Base-by-base conservation (phyloP, 1,140 invertebrate species). In the Mylabris phalerata region DNA sequence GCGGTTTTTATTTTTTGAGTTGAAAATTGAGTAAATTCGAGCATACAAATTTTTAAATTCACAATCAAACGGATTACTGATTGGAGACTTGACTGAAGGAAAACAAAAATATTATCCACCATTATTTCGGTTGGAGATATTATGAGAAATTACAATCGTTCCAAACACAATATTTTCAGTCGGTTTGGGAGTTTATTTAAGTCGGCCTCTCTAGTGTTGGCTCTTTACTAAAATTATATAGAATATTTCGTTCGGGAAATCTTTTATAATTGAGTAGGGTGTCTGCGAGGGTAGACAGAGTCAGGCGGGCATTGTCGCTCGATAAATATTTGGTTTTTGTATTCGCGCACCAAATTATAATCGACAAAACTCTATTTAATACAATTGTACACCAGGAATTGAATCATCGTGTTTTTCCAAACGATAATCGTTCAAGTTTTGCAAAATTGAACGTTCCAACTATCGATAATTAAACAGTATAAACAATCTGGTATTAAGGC, bases 111-210 rank as follows among this genome's bases (percentile, higher is more conserved):
- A 19, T 19, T 19, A 19, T 19, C 19, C 19, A 19, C 19, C 19
- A 19, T 19, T 19, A 19, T 19, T 19, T 2, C 19, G 19, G 19
- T 19, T 19, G 19, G 57, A 51, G 52, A 52, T 59, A 47, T 59
- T 59, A 59, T 59, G 49, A 59, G 57, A 59, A 59, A 59, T 59
- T 59, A 52, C 57, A 59, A 52, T 59, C 56, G 43, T 49, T 50
- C 47, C 43, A 58, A 51, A 49, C 49, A 59, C 47, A 59, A 59
- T 59, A 59, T 59, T 59, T 59, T 46, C 44, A 38, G 51, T 6
- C 42, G 24, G 26, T 43, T 13, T 48, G 7, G 7, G 32, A 27
- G 57, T 59, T 59, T 51, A 52, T 59, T 59, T 58, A 51, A 51
- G 38, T 49, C 42, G 41, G 56, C 1, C 32, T 48, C 39, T 54